These are phyloP conservation scores for Scaeva pyrastri DNA, from an alignment of 2,888 invertebrate species.

Conservation along the genomic window DNA sequence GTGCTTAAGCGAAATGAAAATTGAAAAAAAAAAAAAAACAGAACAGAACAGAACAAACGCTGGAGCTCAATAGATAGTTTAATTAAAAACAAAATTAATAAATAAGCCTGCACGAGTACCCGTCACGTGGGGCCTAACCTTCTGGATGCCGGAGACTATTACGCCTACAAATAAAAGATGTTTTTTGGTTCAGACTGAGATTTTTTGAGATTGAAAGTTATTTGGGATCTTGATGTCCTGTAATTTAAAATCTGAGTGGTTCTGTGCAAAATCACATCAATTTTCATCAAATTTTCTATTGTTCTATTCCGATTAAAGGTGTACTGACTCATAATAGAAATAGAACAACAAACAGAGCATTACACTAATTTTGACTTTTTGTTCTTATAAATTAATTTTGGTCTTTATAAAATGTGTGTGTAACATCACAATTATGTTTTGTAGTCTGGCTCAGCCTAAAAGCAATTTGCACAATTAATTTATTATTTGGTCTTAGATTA, in stretches of 20 bases:
- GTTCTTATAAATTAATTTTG: no score
- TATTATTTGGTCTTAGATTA: no score
- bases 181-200: neutral
- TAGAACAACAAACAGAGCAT: no score
- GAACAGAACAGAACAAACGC: no score
- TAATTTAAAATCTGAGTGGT: neutral
- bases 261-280: neutral
- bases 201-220: neutral
- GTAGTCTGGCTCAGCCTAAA: no score
- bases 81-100: constrained; percentile 32
- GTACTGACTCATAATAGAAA: no score
- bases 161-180: neutral
- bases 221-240: neutral
- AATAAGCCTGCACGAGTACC: neutral
- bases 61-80: constrained; percentile 26
- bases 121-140: neutral
- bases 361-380: no score
- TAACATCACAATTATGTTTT: no score
- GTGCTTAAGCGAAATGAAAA: constrained; percentile 49
- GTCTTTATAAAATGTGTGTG: no score
- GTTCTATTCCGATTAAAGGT: no score
- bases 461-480: no score
- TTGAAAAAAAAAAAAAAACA: constrained; percentile 23
- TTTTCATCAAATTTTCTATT: no score
- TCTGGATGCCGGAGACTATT: neutral